phyloP scores from a whole-genome alignment of 2,888 invertebrate species.

The Lycia hirtaria region DNA sequence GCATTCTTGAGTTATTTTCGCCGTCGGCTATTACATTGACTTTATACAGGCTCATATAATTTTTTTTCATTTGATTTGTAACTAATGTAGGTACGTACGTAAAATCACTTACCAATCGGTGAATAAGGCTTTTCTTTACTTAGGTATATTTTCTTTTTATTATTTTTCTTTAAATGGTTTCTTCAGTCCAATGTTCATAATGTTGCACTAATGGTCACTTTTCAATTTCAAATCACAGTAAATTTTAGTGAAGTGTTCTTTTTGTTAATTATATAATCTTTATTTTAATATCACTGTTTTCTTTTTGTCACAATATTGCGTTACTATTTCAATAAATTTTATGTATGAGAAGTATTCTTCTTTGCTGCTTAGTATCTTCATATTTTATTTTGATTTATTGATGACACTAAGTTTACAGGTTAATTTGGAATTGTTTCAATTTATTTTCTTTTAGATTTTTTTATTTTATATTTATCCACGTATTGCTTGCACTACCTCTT shows the following conservation, averaged over 20 bases:
- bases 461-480: neutral
- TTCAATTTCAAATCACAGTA: constrained; percentile 1
- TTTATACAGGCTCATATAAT: neutral
- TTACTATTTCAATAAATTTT: neutral
- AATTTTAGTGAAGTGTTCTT: neutral
- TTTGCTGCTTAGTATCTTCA: neutral
- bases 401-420: no score
- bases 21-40: neutral
- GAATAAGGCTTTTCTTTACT: neutral
- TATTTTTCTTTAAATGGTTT: neutral
- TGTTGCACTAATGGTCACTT: constrained; percentile 13
- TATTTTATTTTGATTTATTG: neutral
- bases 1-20: neutral
- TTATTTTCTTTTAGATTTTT: neutral
- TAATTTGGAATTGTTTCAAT: neutral
- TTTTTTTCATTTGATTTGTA: neutral
- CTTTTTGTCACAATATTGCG: neutral
- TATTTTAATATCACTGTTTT: constrained; percentile 5
- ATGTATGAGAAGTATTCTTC: neutral
- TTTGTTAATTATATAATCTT: neutral
- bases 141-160: neutral
- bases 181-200: neutral
- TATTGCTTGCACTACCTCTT: neutral
- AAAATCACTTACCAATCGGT: constrained; percentile 8
- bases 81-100: no score